Base-by-base conservation (phyloP, 2,888 invertebrate genomes). In the Galeruca laticollis region DNA sequence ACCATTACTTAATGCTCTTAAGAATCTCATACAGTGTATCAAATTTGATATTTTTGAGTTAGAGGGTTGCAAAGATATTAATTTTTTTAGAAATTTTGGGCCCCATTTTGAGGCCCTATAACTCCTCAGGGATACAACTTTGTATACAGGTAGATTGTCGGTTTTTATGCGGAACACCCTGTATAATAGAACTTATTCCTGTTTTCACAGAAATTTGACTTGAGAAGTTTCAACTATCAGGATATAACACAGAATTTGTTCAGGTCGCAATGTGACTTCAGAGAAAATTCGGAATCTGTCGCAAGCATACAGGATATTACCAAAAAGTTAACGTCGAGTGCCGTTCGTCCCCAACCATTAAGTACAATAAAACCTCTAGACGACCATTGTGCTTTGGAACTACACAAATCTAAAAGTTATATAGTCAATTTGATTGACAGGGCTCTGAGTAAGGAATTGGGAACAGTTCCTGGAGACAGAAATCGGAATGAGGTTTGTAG, bases 371-470 rank as follows among this genome's bases (percentile, higher is more conserved):
- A 70, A 35, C 71, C 71, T 5, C 61, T 81, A 60, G 82, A 83
- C 59, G 82, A 81, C 31, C 76, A 76, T 33, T 80, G 85, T 37
- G 85, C 86, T 8, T 68, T 85, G 67, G 86, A 87, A 73, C 74
- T 87, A 43, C 85, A 86, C 47, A 79, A 83, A 31, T 86, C 85
- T 2, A 87, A 87, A 72, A 87, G 85, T 72, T 85, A 86, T 69
- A 86, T 87, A 51, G 83, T 87, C 2, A 84, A 84, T 76, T 78
- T 87, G 57, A 87, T 87, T 66, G 87, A 87, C 68, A 81, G 84
- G 54, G 87, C 86, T 2, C 76, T 87, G 6, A 86, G 86, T 71
- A 85, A 82, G 49, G 86, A 86, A 69, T 77, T 86, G 56, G 85
- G 86, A n/a, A 85, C 85, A 0, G 70, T 81, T 4, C 80, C 81